Evolutionary conservation across 2,888 invertebrate species (phyloP).

Genomic region (Hypena proboscidalis): DNA sequence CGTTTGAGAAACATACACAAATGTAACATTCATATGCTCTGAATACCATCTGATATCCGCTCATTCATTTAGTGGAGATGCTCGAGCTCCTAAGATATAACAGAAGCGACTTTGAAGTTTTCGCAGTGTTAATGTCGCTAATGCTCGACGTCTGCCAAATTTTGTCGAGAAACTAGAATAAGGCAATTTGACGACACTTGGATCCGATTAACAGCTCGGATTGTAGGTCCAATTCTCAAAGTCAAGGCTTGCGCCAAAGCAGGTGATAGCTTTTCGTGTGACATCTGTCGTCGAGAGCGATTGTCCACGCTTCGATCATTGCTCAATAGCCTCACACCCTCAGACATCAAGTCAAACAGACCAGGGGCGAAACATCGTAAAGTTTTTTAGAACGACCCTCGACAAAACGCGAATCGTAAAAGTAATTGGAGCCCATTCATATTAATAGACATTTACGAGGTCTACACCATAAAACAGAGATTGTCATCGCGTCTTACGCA

Average conservation of each 20-base stretch:
- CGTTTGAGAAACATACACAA: conserved; percentile 52
- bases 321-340: conserved; percentile 60
- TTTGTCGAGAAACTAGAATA: conserved; percentile 5
- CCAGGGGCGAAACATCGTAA: conserved; percentile 78
- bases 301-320: conserved; percentile 61
- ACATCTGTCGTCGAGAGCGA: conserved; percentile 67
- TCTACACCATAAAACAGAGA: conserved; percentile 82
- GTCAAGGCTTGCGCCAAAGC: conserved; percentile 36
- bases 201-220: conserved; percentile 14
- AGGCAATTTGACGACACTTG: conserved; percentile 9
- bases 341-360: conserved; percentile 68
- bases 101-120: conserved; percentile 25
- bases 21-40: conserved; percentile 43
- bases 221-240: conserved; percentile 14
- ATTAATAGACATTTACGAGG: conserved; percentile 85
- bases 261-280: conserved; percentile 59
- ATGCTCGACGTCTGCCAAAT: conserved; percentile 26
- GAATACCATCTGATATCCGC: conserved; percentile 44
- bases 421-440: conserved; percentile 85
- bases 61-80: conserved; percentile 32
- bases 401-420: conserved; percentile 84
- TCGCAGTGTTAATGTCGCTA: conserved; percentile 24
- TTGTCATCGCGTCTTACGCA: conserved; percentile 80
- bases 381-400: conserved; percentile 79
- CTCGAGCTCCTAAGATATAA: conserved; percentile 17